phyloP scores from a whole-genome alignment of 1,140 invertebrate genomes.

The Macrobrachium nipponense region DNA sequence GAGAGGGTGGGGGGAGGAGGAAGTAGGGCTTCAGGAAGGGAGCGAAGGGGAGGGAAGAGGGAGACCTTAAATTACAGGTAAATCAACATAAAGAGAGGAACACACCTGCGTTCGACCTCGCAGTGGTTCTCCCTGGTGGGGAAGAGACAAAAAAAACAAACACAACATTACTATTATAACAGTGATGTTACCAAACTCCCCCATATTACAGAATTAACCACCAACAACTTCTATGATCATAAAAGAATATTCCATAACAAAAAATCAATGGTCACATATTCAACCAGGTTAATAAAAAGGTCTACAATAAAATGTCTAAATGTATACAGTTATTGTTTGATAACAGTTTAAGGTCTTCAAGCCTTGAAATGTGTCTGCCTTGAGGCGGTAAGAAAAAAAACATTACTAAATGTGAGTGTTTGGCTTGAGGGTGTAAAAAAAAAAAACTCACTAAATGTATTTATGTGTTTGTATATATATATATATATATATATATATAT shows the following conservation, averaged over 20 bases:
- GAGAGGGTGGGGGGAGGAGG: background rate
- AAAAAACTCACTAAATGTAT: no score
- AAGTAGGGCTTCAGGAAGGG: background rate
- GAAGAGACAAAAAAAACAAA: slow-evolving; percentile 42
- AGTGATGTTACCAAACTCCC: background rate
- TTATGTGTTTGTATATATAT: no score
- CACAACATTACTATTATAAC: slow-evolving; percentile 13
- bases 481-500: no score
- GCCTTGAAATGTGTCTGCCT: no score
- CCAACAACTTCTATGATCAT: background rate
- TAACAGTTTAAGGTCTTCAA: no score
- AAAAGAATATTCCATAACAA: background rate
- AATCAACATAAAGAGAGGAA: slow-evolving; percentile 25
- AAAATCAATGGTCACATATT: background rate
- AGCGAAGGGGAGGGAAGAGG: background rate
- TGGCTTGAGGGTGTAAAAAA: no score
- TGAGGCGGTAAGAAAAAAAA: no score
- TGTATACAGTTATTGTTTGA: no score
- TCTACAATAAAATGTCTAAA: no score
- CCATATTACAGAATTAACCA: background rate
- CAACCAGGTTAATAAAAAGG: background rate
- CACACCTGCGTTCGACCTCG: slow-evolving; percentile 95
- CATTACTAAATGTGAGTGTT: no score
- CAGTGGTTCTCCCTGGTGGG: slow-evolving; percentile 93
- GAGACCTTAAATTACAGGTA: background rate